Conservation (phyloP, 2,888 invertebrate genomes). For the Rotaria macrura region DNA sequence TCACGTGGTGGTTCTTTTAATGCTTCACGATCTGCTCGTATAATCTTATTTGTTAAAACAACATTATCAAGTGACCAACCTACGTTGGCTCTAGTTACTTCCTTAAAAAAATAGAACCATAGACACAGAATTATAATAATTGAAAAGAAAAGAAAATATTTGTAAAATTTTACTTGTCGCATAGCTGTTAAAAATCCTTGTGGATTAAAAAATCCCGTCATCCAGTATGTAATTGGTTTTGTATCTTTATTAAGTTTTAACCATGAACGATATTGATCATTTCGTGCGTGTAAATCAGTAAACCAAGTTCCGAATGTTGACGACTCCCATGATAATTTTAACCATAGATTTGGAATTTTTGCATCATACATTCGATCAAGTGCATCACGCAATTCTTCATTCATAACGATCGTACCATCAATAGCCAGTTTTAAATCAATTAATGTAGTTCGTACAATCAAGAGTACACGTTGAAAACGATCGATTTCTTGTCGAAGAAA, state of each 20-base stretch:
- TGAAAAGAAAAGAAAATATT: neutral
- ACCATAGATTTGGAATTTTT: slow-evolving; percentile 47
- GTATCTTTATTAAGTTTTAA: slow-evolving; percentile 41
- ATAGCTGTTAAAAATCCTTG: slow-evolving; percentile 81
- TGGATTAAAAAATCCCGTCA: slow-evolving; percentile 52
- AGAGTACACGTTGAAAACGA: slow-evolving; percentile 46
- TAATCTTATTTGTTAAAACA: slow-evolving; percentile 49
- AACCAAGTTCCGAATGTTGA: slow-evolving; percentile 52
- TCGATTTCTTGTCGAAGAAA: slow-evolving; percentile 49
- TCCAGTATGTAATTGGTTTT: slow-evolving; percentile 48
- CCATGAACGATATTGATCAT: slow-evolving; percentile 49
- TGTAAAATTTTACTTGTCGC: slow-evolving; percentile 55
- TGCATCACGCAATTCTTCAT: slow-evolving; percentile 48
- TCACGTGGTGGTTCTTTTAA: slow-evolving; percentile 72
- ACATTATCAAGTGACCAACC: slow-evolving; percentile 51
- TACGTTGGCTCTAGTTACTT: slow-evolving; percentile 50
- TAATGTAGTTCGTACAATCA: slow-evolving; percentile 44
- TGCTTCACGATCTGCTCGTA: slow-evolving; percentile 44
- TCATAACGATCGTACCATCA: slow-evolving; percentile 52
- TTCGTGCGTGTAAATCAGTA: slow-evolving; percentile 49
- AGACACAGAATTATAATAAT: neutral
- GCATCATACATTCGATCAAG: slow-evolving; percentile 51
- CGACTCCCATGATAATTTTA: slow-evolving; percentile 51
- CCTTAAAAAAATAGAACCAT: slow-evolving; percentile 38
- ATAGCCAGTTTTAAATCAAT: slow-evolving; percentile 49